phyloP scores from a whole-genome alignment of 2,888 invertebrate genomes.

The Eupithecia dodoneata region DNA sequence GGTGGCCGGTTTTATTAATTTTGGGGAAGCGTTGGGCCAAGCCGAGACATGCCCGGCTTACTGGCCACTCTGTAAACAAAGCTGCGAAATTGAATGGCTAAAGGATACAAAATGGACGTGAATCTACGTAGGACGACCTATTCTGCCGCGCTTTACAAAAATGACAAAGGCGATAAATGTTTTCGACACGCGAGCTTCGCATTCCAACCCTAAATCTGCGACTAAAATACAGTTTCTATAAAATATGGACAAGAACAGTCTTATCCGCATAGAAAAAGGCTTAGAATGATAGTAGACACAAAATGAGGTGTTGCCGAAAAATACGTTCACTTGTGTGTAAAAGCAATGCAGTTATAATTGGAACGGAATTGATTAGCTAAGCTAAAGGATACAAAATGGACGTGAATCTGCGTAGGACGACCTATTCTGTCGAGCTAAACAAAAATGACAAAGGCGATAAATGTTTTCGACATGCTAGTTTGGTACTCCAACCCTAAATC shows the following conservation, averaged over 20 bases:
- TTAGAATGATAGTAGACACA: no score
- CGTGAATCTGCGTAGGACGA: background rate
- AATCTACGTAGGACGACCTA: background rate
- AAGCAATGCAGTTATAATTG: no score
- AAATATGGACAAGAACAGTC: no score
- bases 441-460: background rate
- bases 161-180: background rate
- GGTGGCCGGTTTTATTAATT: conserved; percentile 8
- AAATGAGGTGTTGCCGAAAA: no score
- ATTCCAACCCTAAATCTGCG: no score
- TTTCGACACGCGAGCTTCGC: background rate
- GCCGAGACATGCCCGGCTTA: conserved; percentile 4
- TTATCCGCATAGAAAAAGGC: no score
- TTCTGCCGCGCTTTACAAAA: background rate
- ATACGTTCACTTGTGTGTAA: no score
- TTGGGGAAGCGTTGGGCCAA: background rate
- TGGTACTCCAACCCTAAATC: background rate
- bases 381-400: background rate
- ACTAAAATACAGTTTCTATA: no score
- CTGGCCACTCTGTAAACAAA: conserved; percentile 1
- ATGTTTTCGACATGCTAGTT: background rate
- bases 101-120: background rate
- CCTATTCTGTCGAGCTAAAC: background rate
- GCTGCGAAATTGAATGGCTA: conserved; percentile 9
- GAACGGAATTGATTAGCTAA: background rate